Evolutionary conservation across 2,113 vertebrate genomes (phyloP).

Genomic region (Mixornis gularis): DNA sequence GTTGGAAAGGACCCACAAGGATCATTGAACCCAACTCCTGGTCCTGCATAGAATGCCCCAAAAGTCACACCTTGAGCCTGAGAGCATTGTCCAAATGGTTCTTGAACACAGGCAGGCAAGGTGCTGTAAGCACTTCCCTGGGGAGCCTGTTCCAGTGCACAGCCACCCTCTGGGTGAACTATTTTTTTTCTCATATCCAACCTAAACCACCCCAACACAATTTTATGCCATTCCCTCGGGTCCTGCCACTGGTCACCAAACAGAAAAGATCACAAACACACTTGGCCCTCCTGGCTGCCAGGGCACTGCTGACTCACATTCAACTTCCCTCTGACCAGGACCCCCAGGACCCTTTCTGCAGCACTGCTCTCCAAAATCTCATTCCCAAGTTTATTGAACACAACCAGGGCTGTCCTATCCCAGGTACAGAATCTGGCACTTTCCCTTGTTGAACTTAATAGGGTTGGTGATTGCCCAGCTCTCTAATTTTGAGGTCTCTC

Average conservation of each 20-base stretch:
- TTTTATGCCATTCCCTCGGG: background rate
- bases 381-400: background rate
- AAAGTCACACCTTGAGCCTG: background rate
- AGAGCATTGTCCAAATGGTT: background rate
- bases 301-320: background rate
- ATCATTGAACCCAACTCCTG: accelerated
- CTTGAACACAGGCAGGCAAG: background rate
- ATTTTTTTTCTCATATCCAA: background rate
- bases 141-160: background rate
- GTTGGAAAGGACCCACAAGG: background rate
- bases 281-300: background rate
- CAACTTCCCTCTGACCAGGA: background rate
- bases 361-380: background rate
- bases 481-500: background rate
- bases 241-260: background rate
- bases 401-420: background rate
- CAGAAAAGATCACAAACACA: accelerated
- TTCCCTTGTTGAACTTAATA: background rate
- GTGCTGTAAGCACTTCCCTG: background rate
- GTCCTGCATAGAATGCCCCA: too few relatives aligned
- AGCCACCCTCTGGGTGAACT: accelerated
- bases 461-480: background rate
- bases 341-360: background rate
- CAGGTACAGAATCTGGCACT: accelerated
- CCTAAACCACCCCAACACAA: accelerated